A percentile compares a stretch with the other conserved stretches of the same genome.
Evolutionary conservation across 2,888 invertebrate genomes (phyloP).

Genomic region (Amphimallon solstitiale): DNA sequence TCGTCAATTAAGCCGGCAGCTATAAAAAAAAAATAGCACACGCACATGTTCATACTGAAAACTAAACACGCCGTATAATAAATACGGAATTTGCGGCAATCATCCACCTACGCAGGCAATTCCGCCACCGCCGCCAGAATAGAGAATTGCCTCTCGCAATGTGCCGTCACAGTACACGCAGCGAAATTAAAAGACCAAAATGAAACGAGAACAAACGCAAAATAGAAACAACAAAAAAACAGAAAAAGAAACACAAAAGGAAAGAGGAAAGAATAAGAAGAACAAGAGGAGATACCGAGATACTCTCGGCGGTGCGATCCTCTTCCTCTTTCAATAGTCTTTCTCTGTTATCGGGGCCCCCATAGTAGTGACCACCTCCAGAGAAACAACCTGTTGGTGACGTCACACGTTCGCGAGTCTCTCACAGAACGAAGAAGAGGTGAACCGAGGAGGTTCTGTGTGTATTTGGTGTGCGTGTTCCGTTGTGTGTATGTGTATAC

Average conservation of each 20-base stretch:
- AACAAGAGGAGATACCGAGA: constrained; percentile 11
- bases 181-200: constrained; percentile 24
- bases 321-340: constrained; percentile 34
- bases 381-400: constrained; percentile 59
- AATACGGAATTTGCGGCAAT: constrained; percentile 4
- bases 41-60: not conserved
- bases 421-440: constrained; percentile 34
- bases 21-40: too few species aligned
- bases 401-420: constrained; percentile 51
- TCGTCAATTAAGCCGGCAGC: too few species aligned
- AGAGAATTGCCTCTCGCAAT: constrained; percentile 23
- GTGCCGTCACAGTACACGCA: constrained; percentile 17
- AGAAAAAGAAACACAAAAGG: not conserved
- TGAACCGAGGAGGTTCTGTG: constrained; percentile 35
- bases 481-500: not conserved
- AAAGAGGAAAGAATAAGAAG: constrained; percentile 6
- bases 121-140: constrained; percentile 11
- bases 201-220: constrained; percentile 11
- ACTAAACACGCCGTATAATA: not conserved
- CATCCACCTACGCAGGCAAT: constrained; percentile 6
- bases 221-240: constrained; percentile 8
- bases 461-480: constrained; percentile 19
- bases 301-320: constrained; percentile 23
- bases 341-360: constrained; percentile 48
- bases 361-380: constrained; percentile 58